Evolutionary conservation across 2,113 vertebrate genomes (phyloP), one percentile per base, ranked within the genome.

Genomic region (Canis aureus): DNA sequence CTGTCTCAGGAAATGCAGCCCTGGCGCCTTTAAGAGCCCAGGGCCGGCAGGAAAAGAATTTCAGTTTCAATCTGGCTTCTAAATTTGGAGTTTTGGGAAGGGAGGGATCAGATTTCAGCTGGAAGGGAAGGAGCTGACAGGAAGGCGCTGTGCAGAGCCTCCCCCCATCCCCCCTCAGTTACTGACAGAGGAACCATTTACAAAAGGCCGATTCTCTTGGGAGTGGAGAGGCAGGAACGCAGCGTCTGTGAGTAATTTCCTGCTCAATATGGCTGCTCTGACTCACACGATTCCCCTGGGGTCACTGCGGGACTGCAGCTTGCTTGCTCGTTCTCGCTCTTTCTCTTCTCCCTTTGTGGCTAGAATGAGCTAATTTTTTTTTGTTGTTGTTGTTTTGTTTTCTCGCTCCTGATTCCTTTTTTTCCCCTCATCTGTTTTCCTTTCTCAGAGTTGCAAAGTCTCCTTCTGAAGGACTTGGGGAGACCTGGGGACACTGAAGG

Each of bases 181-280:
- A 98, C 99, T 98, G 99, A 99, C 98, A 99, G 99, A 99, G 99
- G 99, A 99, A 99, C 99, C 99, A 99, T 99, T 99, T 99, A 99
- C 99, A 99, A 99, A 99, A 99, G 99, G 99, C 99, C 97, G 98
- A 99, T 99, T 99, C 99, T 99, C 99, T 98, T 98, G 99, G 99
- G 99, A 99, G 98, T 96, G 78, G 97, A 98, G 99, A 99, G 98
- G 98, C 99, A 99, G 98, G 99, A 99, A 99, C 99, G 99, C 98
- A 98, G 98, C 98, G 99, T 98, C 99, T 99, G 99, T 99, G 99
- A 99, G 99, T 99, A 99, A 99, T 99, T 99, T 99, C 99, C 99
- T 99, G 99, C 99, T 99, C 99, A 99, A 99, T 99, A 99, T 99
- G 99, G 99, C 99, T 99, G 99, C 99, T 99, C 99, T 99, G 99